A percentile compares a stretch with the other conserved stretches of the same genome.
Evolutionary conservation across 1,140 invertebrate genomes (phyloP).

Genomic region (Lepidurus packardi): DNA sequence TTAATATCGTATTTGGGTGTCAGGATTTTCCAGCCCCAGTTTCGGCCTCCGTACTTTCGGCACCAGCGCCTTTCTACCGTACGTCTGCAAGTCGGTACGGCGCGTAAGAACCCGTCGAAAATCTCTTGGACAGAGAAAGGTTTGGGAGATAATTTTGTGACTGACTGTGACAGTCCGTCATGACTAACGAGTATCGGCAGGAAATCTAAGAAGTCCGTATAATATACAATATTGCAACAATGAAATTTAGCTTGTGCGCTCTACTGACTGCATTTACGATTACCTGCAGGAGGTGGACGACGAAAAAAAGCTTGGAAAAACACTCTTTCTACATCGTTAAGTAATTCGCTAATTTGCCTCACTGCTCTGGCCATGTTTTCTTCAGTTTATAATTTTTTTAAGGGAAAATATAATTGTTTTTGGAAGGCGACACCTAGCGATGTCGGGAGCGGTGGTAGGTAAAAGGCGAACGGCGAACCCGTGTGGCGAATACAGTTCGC

Average conservation of each 20-base stretch:
- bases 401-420: no score
- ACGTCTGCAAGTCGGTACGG: conserved; percentile 69
- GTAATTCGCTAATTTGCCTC: neutral
- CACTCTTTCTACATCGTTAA: neutral
- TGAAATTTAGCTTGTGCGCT: neutral
- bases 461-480: no score
- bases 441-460: no score
- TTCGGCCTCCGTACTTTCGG: conserved; percentile 61
- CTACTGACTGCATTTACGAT: neutral
- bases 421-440: no score
- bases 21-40: conserved; percentile 60
- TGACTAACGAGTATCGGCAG: neutral
- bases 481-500: no score
- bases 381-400: neutral
- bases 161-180: neutral
- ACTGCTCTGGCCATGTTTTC: neutral
- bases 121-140: conserved; percentile 30
- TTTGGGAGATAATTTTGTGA: neutral
- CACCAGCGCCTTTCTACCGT: conserved; percentile 64
- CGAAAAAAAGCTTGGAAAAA: conserved; percentile 20
- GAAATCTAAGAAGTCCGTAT: neutral
- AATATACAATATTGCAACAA: neutral
- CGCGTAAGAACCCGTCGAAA: conserved; percentile 67
- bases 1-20: conserved; percentile 65
- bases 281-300: neutral